A percentile compares a stretch with the other conserved stretches of the same genome.
Evolutionary conservation across 1,140 invertebrate genomes (phyloP).

Genomic region (Chelonus insularis): DNA sequence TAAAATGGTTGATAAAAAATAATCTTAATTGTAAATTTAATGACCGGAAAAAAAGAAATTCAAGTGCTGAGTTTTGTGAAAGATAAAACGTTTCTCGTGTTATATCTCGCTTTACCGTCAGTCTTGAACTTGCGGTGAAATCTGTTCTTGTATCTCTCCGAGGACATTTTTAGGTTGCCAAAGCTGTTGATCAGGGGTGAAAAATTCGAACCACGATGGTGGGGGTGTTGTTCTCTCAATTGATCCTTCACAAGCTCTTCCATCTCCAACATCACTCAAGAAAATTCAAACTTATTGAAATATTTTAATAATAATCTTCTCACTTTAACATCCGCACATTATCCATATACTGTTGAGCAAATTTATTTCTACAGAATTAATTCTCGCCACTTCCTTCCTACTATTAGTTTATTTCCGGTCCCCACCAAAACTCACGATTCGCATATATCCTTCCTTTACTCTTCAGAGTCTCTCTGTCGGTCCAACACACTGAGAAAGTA

Average conservation of each 20-base stretch:
- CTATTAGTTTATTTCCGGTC: constrained; percentile 21
- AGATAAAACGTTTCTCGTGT: neutral
- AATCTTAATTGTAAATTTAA: too few relatives aligned
- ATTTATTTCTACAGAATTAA: constrained; percentile 8
- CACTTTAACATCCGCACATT: neutral
- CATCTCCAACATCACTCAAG: constrained; percentile 32
- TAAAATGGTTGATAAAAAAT: too few relatives aligned
- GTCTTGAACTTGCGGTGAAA: constrained; percentile 40
- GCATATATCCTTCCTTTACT: constrained; percentile 7
- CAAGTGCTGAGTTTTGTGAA: neutral
- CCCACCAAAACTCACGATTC: constrained; percentile 19
- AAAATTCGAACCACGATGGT: constrained; percentile 29
- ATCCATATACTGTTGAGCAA: neutral
- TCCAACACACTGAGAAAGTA: neutral
- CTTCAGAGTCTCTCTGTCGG: neutral
- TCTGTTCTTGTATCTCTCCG: constrained; percentile 40
- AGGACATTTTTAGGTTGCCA: constrained; percentile 35
- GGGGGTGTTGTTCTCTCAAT: constrained; percentile 34
- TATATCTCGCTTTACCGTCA: constrained; percentile 35
- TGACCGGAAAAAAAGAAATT: neutral
- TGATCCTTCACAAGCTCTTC: constrained; percentile 34
- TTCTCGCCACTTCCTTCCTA: constrained; percentile 22
- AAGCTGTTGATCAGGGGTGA: constrained; percentile 39
- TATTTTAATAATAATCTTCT: neutral
- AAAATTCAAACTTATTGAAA: neutral